Conservation (phyloP, 2,797 vertebrate species). For the Danio choprae region DNA sequence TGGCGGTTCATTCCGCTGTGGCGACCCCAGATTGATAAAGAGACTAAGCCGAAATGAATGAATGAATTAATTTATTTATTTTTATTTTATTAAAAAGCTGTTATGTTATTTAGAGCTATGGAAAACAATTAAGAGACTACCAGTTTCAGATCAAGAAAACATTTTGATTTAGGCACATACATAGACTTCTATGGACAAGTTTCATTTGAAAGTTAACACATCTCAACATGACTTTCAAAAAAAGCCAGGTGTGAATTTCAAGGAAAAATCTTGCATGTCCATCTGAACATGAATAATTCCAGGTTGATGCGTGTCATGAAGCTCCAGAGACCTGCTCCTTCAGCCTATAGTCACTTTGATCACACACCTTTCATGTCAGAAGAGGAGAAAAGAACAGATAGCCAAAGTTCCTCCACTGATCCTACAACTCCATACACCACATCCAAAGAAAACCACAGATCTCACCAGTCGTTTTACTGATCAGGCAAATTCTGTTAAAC, state of each 20-base stretch:
- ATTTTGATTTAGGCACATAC: background rate
- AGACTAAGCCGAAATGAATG: too few relatives aligned
- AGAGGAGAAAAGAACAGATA: conserved; percentile 33
- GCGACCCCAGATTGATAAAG: too few relatives aligned
- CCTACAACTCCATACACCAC: background rate
- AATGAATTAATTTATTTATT: too few relatives aligned
- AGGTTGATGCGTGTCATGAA: conserved; percentile 36
- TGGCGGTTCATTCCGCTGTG: too few relatives aligned
- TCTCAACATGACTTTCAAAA: background rate
- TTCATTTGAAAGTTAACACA: conserved; percentile 23
- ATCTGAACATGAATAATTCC: conserved; percentile 57
- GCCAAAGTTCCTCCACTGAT: conserved; percentile 20
- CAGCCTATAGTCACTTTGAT: conserved; percentile 57
- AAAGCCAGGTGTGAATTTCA: conserved; percentile 24
- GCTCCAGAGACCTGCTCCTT: conserved; percentile 15
- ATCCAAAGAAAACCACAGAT: conserved; percentile 26
- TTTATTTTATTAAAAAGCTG: too few relatives aligned
- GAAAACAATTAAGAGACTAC: too few relatives aligned
- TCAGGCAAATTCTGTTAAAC: background rate
- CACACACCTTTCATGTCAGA: conserved; percentile 55
- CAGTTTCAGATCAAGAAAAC: background rate
- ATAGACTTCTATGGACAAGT: background rate
- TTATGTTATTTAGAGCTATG: too few relatives aligned
- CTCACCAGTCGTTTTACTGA: conserved; percentile 9
- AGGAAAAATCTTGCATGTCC: conserved; percentile 35